Evolutionary conservation across 2,113 vertebrate genomes (phyloP).

Genomic region (Marmota flaviventris): DNA sequence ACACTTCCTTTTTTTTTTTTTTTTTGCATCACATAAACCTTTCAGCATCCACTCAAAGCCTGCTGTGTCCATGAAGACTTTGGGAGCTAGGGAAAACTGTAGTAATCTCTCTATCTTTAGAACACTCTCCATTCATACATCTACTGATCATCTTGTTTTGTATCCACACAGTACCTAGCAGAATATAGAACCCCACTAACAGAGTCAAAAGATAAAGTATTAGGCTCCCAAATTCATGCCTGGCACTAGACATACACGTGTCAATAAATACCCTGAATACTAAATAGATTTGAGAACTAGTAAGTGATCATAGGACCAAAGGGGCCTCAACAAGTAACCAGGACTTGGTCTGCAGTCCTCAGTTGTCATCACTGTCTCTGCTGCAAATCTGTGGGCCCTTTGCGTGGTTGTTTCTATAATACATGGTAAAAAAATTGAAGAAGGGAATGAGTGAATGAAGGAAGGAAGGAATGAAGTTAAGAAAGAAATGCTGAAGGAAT

Average conservation of each 20-base stretch:
- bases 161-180: background rate
- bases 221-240: background rate
- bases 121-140: background rate
- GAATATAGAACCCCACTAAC: background rate
- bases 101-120: background rate
- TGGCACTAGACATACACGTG: background rate
- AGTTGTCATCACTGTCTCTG: background rate
- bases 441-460: background rate
- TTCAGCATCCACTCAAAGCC: background rate
- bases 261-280: background rate
- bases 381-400: background rate
- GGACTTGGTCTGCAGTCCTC: background rate
- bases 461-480: background rate
- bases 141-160: background rate
- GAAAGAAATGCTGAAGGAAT: conserved; percentile 43
- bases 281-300: background rate
- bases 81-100: background rate
- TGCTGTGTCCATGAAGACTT: background rate
- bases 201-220: background rate
- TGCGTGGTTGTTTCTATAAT: background rate
- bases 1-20: background rate
- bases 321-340: background rate
- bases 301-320: background rate
- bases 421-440: background rate
- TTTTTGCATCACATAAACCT: background rate